These are phyloP conservation scores for Sphaerodactylus townsendi DNA, from an alignment of 2,113 vertebrate species.

Conservation along the genomic window DNA sequence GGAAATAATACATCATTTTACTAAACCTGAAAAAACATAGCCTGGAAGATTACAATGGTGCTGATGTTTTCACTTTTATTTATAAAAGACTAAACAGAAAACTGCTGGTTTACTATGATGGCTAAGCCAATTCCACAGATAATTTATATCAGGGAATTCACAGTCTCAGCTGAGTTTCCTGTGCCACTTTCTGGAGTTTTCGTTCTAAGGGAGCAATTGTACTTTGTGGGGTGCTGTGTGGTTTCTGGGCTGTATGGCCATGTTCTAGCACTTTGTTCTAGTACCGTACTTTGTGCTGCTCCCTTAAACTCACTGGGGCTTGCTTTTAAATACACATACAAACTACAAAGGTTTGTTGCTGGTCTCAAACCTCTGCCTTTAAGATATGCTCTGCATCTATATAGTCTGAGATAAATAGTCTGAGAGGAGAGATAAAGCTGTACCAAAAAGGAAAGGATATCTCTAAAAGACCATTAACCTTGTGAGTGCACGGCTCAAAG, in stretches of 20 bases:
- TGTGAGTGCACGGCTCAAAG: not conserved
- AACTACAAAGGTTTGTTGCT: not conserved
- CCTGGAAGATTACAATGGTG: not conserved
- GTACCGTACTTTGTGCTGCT: not conserved
- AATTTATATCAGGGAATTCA: not conserved
- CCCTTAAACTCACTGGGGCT: not conserved
- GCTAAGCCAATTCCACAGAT: not conserved
- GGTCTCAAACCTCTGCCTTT: not conserved
- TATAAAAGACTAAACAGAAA: not conserved
- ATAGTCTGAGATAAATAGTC: not conserved
- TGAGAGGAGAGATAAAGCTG: not conserved
- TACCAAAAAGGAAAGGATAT: not conserved
- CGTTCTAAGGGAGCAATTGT: not conserved
- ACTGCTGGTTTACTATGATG: not conserved
- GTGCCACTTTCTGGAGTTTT: not conserved
- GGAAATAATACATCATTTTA: not conserved
- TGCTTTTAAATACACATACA: not conserved
- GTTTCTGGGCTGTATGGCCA: too few species aligned
- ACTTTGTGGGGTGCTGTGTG: too few species aligned
- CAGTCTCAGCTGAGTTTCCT: not conserved
- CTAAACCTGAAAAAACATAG: not conserved
- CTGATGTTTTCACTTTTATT: not conserved
- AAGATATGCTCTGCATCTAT: not conserved
- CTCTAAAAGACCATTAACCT: slow-evolving; percentile 1
- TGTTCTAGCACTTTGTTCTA: too few species aligned